Evolutionary conservation across 2,888 invertebrate genomes (phyloP).

Genomic region (Acrobasis repandana): DNA sequence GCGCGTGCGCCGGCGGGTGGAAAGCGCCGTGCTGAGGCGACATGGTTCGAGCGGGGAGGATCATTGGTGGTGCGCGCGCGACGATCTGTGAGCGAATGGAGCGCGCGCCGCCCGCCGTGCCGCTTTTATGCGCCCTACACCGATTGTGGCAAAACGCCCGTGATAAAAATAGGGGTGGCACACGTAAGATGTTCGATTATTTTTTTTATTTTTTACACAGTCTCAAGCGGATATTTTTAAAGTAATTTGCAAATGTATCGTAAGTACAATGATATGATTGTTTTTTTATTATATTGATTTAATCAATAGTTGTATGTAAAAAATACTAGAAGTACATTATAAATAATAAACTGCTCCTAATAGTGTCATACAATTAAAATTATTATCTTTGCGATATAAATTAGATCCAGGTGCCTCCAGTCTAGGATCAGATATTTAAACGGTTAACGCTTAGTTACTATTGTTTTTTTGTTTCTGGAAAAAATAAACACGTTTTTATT

Average conservation of each 20-base stretch:
- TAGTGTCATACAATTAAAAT: too few relatives aligned
- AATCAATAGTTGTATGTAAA: too few relatives aligned
- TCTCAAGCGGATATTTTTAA: slow-evolving; percentile 11
- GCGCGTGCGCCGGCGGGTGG: slow-evolving; percentile 71
- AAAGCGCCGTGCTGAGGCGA: slow-evolving; percentile 78
- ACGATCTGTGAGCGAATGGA: slow-evolving; percentile 74
- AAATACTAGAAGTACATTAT: too few relatives aligned
- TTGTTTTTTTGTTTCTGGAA: too few relatives aligned
- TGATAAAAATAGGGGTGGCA: slow-evolving; percentile 79
- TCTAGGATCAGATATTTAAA: too few relatives aligned
- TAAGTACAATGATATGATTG: too few relatives aligned
- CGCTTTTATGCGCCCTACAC: slow-evolving; percentile 78
- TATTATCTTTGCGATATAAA: too few relatives aligned
- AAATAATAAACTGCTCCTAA: too few relatives aligned
- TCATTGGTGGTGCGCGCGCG: slow-evolving; percentile 75
- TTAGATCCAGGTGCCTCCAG: too few relatives aligned
- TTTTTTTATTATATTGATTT: too few relatives aligned
- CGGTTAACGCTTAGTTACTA: too few relatives aligned
- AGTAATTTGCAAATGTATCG: neutral
- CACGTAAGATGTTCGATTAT: slow-evolving; percentile 23
- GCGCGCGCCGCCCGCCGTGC: slow-evolving; percentile 67
- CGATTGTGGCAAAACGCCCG: slow-evolving; percentile 82
- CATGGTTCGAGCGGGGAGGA: slow-evolving; percentile 77
- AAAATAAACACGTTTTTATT: too few relatives aligned
- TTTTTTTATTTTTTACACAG: slow-evolving; percentile 25